Evolutionary conservation across 2,888 invertebrate species (phyloP), one percentile per base, ranked within the genome.

Genomic region (Caenorhabditis plicata): DNA sequence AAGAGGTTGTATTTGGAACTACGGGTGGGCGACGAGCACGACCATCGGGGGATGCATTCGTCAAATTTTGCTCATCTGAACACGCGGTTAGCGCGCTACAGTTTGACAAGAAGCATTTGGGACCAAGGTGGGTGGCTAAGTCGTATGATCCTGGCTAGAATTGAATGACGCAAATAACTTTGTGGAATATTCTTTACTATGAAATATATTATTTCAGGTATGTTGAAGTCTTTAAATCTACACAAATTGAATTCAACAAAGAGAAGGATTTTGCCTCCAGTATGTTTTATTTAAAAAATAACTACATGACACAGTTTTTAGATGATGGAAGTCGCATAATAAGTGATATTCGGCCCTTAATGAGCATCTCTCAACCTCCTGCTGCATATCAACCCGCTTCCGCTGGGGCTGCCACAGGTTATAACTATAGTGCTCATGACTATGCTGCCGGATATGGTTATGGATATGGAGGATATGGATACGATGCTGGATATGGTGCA

Each of bases 21-120:
- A 70, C 72, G 73, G 67, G 63, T 47, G 68, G 65, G 73, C 58
- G 49, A 40, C 43, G 29, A 38, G 25, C 72, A 51, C 71, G 75
- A 56, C 71, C 75, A 47, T 73, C 73, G 49, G 77, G 77, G 61
- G 77, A 77, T 52, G 77, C 72, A 25, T 78, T 66, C 58, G 71
- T 75, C 23, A 64, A 68, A 51, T 75, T 77, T 44, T 57, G 58
- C 36, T 50, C 60, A 35, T 56, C 48, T 36, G 68, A 68, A 13
- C 68, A 72, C 25, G 73, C 75, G 23, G 57, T 62, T 32, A 58
- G 49, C 38, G 77, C 77, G 38, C 53, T 77, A 64, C 61, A 70
- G 49, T 70, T 64, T 47, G 78, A 78, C 64, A 71, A 72, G 56
- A 65, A 70, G 50, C 68, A 71, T 53, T 61, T 77, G 68, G 77